Evolutionary conservation across 2,888 invertebrate genomes (phyloP).

Genomic region (Catotricha subobsoleta): DNA sequence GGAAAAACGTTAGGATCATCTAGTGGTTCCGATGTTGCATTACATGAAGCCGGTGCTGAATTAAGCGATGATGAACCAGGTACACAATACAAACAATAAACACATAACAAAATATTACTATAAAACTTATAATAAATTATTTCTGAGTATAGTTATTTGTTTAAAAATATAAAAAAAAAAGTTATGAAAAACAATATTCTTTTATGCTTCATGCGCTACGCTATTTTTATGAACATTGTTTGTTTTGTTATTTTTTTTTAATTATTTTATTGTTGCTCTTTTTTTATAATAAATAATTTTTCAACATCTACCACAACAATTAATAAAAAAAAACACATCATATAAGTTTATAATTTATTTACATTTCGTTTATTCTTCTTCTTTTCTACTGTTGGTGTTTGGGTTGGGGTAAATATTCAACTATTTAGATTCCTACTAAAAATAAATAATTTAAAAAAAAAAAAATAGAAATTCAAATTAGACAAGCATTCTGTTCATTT

Average conservation of each 20-base stretch:
- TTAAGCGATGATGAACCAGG: constrained; percentile 45
- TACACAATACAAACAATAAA: constrained; percentile 22
- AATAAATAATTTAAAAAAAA: too few relatives aligned
- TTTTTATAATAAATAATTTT: too few relatives aligned
- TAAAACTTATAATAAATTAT: neutral
- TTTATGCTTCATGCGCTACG: too few relatives aligned
- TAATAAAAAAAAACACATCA: too few relatives aligned
- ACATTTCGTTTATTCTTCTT: neutral
- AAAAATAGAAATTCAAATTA: too few relatives aligned
- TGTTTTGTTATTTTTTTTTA: neutral
- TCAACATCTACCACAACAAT: too few relatives aligned
- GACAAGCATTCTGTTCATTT: too few relatives aligned
- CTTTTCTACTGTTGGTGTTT: neutral
- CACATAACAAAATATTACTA: neutral
- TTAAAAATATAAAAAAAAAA: neutral
- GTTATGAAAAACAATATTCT: too few relatives aligned
- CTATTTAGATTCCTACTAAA: too few relatives aligned
- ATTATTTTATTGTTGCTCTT: neutral
- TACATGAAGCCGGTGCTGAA: constrained; percentile 43
- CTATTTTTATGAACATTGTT: too few relatives aligned
- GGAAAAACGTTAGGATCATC: constrained; percentile 38
- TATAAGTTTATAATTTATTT: too few relatives aligned
- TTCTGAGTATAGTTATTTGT: neutral
- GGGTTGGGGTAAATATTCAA: neutral
- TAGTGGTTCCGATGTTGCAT: constrained; percentile 43